Percentiles rank a stretch among this genome's conserved stretches.
These are phyloP conservation scores for Marronus borbonicus DNA, from an alignment of 2,888 invertebrate species.

Conservation along the genomic window DNA sequence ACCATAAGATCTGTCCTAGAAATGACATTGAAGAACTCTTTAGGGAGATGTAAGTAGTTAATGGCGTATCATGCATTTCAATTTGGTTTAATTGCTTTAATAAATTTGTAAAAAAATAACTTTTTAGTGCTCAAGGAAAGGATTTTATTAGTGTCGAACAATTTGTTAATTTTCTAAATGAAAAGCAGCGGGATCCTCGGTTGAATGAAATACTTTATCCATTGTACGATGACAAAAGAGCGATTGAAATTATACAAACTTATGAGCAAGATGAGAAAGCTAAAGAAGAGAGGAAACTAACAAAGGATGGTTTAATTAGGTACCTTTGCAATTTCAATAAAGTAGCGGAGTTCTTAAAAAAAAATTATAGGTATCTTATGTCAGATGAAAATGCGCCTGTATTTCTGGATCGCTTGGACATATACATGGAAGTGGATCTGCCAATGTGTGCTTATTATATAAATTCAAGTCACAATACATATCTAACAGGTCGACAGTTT, in stretches of 20 bases:
- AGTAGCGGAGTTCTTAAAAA: neutral
- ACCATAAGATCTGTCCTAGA: conserved; percentile 98
- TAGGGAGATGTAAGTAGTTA: conserved; percentile 87
- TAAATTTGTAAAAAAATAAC: conserved; percentile 2
- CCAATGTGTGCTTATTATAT: conserved; percentile 98
- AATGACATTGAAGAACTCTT: conserved; percentile 99
- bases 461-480: conserved; percentile 98
- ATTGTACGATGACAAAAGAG: conserved; percentile 94
- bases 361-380: conserved; percentile 86
- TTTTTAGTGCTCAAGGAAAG: conserved; percentile 88
- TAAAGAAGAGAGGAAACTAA: conserved; percentile 81
- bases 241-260: conserved; percentile 91
- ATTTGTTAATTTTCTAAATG: conserved; percentile 94
- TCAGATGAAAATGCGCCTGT: conserved; percentile 99
- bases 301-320: conserved; percentile 96
- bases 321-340: conserved; percentile 49
- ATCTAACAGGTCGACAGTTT: conserved; percentile 95
- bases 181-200: conserved; percentile 97
- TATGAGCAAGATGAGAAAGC: conserved; percentile 91
- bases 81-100: no score
- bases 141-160: conserved; percentile 90
- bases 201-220: conserved; percentile 99
- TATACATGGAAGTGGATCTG: conserved; percentile 99
- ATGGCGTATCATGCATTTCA: no score
- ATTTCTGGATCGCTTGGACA: conserved; percentile 97